Evolutionary conservation across 2,888 invertebrate genomes (phyloP), one percentile per base, ranked within the genome.

Genomic region (Pinctada fucata): DNA sequence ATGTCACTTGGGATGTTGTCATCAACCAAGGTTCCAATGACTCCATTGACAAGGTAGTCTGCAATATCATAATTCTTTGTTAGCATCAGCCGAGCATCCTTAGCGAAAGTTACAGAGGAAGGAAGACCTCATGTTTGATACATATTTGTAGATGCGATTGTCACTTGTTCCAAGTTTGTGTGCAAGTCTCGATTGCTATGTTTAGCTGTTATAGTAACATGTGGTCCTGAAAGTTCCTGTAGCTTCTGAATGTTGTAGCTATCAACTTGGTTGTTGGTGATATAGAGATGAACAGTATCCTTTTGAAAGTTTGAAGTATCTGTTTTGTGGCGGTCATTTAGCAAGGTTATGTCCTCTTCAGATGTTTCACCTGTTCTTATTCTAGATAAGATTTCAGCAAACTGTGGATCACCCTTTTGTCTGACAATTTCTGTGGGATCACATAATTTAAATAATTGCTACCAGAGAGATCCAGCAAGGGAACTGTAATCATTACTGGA

Each of bases 381-480:
- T 71, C 83, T 51, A 49, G 70, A 72, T 16, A 81, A 63, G 58
- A 76, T 75, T 74, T 76, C 65, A 16, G 83, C 83, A 78, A 84
- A 84, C 16, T 3, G 45, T 64, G 78, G 78, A 68, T 84, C 82
- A 45, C 66, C 81, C 66, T 81, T 79, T 69, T 83, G 84, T 3
- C 81, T 64, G 8, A 78, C 72, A 51, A 82, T 79, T 3, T 79
- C 78, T 51, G 67, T 79, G 2, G 83, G 64, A 58, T 80, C 82
- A 76, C 75, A 75, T 0, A 82, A 31, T 49, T 52, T 6, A 74
- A 84, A 84, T 3, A 72, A 47, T 4, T 75, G 31, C 47, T 72
- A 67, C 82, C 84, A 83, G 51, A 82, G 68, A 67, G 80, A 81
- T 47, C 72, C 68, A 31, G 78, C 71, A 31, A 84, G 77, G 78